Evolutionary conservation across 53 echinoderm and acorn worm species (phyloP), one percentile per base, ranked within the genome.

Genomic region (Holothuria leucospilota): DNA sequence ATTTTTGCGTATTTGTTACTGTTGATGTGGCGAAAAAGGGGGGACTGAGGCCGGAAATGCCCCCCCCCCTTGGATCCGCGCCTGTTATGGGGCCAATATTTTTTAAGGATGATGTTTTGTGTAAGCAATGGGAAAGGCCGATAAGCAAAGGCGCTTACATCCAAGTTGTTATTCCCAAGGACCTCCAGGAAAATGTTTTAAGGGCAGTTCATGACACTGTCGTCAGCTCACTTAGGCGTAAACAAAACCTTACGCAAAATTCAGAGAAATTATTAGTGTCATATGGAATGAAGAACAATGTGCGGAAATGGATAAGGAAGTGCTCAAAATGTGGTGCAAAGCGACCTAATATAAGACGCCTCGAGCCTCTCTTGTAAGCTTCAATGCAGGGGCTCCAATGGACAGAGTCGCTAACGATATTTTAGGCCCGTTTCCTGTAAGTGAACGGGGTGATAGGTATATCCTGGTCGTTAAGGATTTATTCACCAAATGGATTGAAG

Each of bases 371-470:
- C 42, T 42, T 42, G 42, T n/a, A n/a, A n/a, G n/a, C n/a, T n/a
- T n/a, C n/a, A 42, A 42, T 42, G 42, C 42, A 42, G 42, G 42
- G 42, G 42, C 42, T 42, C 42, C 42, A 42, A 9, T 42, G 88
- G 95, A 95, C 62, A 68, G 92, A n/a, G 29, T 90, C 25, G 92
- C 88, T 20, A 82, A 81, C 29, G 95, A 95, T 42, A 92, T 95
- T 49, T 52, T 90, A 39, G 90, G 95, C 13, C 95, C 92, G 3
- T 84, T 95, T 3, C 95, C 92, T 0, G 82, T 84, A 13, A 90
- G 63, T 29, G 85, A 82, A 23, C 49, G 38, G n/a, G 92, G 94
- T 4, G 92, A 87, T 65, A 78, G 77, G 21, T 92, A 90, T 63
- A 90, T 93, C 41, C 41, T 90, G 28, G 82, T 92, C 0, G 85